phyloP scores from a whole-genome alignment of 2,888 invertebrate species.

The Carabus problematicus region DNA sequence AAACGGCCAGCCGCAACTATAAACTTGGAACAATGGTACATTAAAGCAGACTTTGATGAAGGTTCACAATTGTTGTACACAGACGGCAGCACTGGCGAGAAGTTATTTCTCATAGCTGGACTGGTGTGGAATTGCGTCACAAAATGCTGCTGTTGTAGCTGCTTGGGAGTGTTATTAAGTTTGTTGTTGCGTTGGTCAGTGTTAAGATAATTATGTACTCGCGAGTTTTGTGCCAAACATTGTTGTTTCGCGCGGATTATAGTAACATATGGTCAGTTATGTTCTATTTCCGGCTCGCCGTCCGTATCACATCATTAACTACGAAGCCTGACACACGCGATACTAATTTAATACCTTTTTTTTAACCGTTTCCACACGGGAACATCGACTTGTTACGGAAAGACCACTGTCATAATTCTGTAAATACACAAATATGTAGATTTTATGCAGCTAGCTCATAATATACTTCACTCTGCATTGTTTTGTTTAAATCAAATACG shows the following conservation, averaged over 20 bases:
- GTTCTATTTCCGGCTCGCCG: conserved; percentile 30
- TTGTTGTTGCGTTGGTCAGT: conserved; percentile 28
- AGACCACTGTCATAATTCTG: no score
- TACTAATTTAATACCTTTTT: no score
- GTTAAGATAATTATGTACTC: conserved; percentile 15
- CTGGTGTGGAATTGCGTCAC: neutral
- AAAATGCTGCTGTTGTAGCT: neutral
- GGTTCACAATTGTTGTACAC: neutral
- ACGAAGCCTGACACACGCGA: no score
- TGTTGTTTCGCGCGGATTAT: conserved; percentile 17
- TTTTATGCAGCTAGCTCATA: no score
- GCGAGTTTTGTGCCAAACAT: conserved; percentile 25
- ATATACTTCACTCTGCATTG: no score
- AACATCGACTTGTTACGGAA: no score
- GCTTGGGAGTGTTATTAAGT: neutral
- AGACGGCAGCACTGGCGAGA: neutral
- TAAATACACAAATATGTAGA: no score
- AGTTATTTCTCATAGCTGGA: neutral
- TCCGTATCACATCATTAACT: neutral
- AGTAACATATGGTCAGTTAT: conserved; percentile 34
- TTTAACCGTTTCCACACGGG: no score
- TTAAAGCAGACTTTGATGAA: neutral
- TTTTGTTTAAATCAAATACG: no score
- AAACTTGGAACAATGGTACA: conserved; percentile 10
- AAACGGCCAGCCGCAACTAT: neutral